Percentiles rank a stretch among this genome's conserved stretches.
phyloP scores from a whole-genome alignment of 2,113 vertebrate species.

The Xenopus laevis region DNA sequence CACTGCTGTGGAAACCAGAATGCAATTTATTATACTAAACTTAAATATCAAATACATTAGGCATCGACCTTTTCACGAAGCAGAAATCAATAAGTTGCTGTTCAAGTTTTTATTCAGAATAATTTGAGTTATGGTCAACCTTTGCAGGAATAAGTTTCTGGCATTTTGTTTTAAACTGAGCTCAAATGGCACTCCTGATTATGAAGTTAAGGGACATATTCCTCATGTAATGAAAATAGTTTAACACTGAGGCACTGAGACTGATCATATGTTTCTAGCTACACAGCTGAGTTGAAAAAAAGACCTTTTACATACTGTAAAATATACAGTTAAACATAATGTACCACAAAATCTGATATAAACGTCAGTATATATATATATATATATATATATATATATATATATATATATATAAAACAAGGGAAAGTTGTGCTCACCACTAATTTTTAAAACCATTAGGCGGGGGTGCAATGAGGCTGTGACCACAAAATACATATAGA shows the following conservation, averaged over 20 bases:
- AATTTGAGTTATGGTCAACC: conserved; percentile 47
- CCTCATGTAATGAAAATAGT: conserved; percentile 34
- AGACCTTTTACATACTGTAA: no score
- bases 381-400: no score
- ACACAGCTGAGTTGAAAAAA: background rate
- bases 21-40: conserved; percentile 42
- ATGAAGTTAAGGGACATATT: conserved; percentile 43
- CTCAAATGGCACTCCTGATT: conserved; percentile 43
- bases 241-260: conserved; percentile 33
- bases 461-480: no score
- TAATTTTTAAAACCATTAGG: no score
- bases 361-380: no score
- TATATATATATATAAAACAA: no score
- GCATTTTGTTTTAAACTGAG: conserved; percentile 44
- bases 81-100: conserved; percentile 47
- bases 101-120: conserved; percentile 49
- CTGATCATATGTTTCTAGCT: conserved; percentile 21
- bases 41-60: conserved; percentile 49
- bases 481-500: no score
- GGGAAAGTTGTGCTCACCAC: no score
- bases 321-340: no score
- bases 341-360: no score
- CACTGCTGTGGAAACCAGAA: conserved; percentile 27
- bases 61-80: conserved; percentile 49
- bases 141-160: conserved; percentile 47